Conservation (phyloP, 1,140 invertebrate genomes). For the Brachionus calyciflorus region DNA sequence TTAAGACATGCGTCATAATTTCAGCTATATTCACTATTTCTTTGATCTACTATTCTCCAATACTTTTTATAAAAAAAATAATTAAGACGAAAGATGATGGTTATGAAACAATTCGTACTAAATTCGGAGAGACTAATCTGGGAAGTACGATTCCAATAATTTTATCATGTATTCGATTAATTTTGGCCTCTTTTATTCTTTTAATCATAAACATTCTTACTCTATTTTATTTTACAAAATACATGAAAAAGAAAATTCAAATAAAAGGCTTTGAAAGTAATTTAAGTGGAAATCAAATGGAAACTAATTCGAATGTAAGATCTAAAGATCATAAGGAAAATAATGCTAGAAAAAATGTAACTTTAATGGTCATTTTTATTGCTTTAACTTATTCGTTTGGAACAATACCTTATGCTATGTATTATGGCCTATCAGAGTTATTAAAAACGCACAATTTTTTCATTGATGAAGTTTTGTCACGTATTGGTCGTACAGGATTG, state of each 20-base stretch:
- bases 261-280: not conserved
- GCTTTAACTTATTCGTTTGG: slow-evolving; percentile 5
- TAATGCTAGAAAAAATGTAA: not conserved
- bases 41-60: not conserved
- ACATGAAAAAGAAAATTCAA: not conserved
- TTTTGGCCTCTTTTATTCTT: not conserved
- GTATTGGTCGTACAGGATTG: not conserved
- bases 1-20: not conserved
- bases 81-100: not conserved
- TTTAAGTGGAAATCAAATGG: not conserved
- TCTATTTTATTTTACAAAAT: not conserved
- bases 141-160: not conserved
- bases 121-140: not conserved
- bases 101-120: not conserved
- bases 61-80: not conserved
- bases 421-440: not conserved
- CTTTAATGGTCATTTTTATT: not conserved
- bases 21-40: not conserved
- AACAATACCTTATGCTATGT: not conserved
- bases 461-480: not conserved
- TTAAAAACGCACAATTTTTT: not conserved
- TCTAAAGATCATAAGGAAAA: not conserved
- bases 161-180: not conserved
- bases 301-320: no score
- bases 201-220: not conserved